Base-by-base conservation (phyloP, 1,140 invertebrate genomes). In the Thaumetopoea pityocampa region DNA sequence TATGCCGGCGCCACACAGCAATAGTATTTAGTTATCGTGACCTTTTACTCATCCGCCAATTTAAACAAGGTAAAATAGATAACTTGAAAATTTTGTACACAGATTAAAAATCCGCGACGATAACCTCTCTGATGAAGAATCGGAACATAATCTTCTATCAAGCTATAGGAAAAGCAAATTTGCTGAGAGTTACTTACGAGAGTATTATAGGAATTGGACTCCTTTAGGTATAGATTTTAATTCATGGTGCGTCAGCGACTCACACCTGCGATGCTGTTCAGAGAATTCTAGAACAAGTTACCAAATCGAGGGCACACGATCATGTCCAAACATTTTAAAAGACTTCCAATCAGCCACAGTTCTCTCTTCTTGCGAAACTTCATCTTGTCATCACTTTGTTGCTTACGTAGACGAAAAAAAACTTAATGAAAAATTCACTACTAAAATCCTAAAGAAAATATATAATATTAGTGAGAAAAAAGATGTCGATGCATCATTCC, bases 161-260 rank as follows among this genome's bases (percentile, higher is more conserved):
- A 33, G 3, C 30, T 43, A 1, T 30, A 16, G 5, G 29, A 70
- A 70, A 27, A 69, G 69, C 26, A 59, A 71, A 18, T 49, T 70
- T n/a, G 73, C 73, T 2, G 64, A 78, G 20, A 69, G 57, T 19
- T 78, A 66, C 27, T 47, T 78, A 19, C 64, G 61, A 44, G 70
- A 81, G 15, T 70, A 67, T 14, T 78, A 60, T 34, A 49, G 54
- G 2, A 38, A 68, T 17, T 72, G 63, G 47, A 62, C 47, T 1
- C 62, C 67, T 2, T 41, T 68, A 11, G 63, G 53, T 4, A 42
- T 67, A 5, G 67, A 78, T 29, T 17, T 67, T 8, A 65, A 57
- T 27, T 67, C 65, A 4, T 68, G 65, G 51, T 61, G 62, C 22
- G 34, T 59, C 3, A 81, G 71, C 17, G 63, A 71, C 30, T 50